Percentiles rank a stretch among this genome's conserved stretches.
phyloP scores from a whole-genome alignment of 1,140 invertebrate genomes.

The Drosophila pseudoananassae region DNA sequence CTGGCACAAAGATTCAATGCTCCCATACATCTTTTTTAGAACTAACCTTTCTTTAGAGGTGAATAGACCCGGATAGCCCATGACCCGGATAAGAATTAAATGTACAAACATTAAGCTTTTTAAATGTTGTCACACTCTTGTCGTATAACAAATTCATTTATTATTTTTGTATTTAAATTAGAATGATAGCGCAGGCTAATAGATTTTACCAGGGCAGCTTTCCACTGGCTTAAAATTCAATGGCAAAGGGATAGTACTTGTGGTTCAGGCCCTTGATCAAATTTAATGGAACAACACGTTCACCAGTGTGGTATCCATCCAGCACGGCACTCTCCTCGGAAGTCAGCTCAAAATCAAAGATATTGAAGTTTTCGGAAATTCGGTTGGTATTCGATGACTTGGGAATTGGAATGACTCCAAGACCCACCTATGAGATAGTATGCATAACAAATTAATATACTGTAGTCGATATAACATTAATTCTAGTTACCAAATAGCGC shows the following conservation, averaged over 20 bases:
- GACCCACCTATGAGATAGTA: constrained; percentile 41
- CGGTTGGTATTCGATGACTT: constrained; percentile 89
- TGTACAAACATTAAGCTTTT: background rate
- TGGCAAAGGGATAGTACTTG: constrained; percentile 87
- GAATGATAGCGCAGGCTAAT: background rate
- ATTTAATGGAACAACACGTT: constrained; percentile 85
- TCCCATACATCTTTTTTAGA: constrained; percentile 4
- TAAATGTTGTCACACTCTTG: constrained; percentile 5
- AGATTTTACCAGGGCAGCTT: background rate
- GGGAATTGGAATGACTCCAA: constrained; percentile 88
- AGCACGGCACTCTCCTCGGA: constrained; percentile 87
- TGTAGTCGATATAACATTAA: background rate
- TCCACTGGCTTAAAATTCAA: constrained; percentile 84
- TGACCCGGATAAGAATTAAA: constrained; percentile 12
- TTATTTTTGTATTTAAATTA: constrained; percentile 9
- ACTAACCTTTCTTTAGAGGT: constrained; percentile 1
- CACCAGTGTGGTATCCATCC: constrained; percentile 87
- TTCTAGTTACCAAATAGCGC: constrained; percentile 85
- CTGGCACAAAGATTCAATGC: constrained; percentile 21
- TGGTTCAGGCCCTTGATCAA: constrained; percentile 84
- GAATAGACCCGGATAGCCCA: constrained; percentile 4
- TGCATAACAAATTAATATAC: background rate
- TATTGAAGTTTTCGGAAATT: constrained; percentile 89
- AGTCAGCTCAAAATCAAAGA: constrained; percentile 90
- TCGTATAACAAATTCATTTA: constrained; percentile 18